Percentiles rank a stretch among this genome's conserved stretches.
Conservation (phyloP, 2,797 vertebrate species). For the Pangasius djambal region DNA sequence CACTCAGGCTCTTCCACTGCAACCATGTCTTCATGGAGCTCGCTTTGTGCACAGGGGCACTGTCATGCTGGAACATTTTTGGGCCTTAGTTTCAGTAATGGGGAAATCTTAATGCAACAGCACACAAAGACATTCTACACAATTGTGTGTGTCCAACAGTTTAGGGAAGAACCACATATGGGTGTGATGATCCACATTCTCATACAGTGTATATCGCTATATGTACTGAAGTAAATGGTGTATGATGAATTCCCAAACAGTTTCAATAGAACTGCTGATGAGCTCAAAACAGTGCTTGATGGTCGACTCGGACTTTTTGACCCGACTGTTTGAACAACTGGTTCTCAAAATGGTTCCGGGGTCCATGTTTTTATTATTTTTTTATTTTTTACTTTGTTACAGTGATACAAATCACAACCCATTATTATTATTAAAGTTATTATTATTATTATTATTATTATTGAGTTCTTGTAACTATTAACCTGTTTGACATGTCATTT, state of each 20-base stretch:
- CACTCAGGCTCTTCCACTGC: neutral
- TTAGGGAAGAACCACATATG: neutral
- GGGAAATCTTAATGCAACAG: neutral
- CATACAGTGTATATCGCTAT: neutral
- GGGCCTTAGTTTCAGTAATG: neutral
- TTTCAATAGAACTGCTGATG: neutral
- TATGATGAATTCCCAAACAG: neutral
- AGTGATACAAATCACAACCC: neutral
- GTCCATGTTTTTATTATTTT: neutral
- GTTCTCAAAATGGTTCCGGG: neutral
- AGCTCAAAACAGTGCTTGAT: neutral
- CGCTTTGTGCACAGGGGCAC: neutral
- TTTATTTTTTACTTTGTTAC: neutral
- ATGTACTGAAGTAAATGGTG: neutral
- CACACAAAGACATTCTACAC: neutral
- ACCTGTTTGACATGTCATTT: neutral
- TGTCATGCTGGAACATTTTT: neutral
- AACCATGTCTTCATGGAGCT: neutral
- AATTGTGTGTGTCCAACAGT: neutral
- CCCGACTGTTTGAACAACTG: neutral
- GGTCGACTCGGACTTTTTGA: constrained; percentile 6
- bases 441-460: too few species aligned
- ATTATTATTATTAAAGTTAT: too few species aligned
- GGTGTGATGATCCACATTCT: neutral
- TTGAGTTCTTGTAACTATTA: neutral